Percentiles rank a stretch among this genome's conserved stretches.
Conservation (phyloP, 2,888 invertebrate species). For the Patella pellucida region DNA sequence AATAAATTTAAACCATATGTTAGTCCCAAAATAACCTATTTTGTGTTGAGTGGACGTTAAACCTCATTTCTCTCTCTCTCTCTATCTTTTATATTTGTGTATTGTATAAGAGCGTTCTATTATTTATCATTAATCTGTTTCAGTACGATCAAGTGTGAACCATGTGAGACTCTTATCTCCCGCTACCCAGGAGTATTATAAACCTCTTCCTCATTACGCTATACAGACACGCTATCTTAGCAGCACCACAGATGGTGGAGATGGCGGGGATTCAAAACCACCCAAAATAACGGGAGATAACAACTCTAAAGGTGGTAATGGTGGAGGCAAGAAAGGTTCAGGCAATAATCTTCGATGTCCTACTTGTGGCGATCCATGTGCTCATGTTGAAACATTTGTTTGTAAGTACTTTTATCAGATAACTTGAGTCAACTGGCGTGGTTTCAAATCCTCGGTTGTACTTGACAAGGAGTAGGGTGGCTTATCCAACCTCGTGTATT, state of each 20-base stretch:
- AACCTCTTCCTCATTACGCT: not conserved
- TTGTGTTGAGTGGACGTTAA: not conserved
- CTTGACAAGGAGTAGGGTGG: too few species aligned
- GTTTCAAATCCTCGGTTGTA: too few species aligned
- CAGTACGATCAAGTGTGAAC: not conserved
- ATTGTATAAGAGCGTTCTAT: too few species aligned
- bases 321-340: conserved; percentile 66
- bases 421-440: too few species aligned
- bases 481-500: too few species aligned
- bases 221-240: not conserved
- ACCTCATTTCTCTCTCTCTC: not conserved
- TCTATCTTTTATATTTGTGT: not conserved
- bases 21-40: too few species aligned
- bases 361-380: conserved; percentile 97
- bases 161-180: not conserved
- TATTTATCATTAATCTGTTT: too few species aligned
- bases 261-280: conserved; percentile 21
- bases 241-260: conserved; percentile 17
- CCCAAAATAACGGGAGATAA: not conserved
- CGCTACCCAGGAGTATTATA: not conserved
- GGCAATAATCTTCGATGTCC: conserved; percentile 78
- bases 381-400: conserved; percentile 96
- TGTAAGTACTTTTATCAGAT: conserved; percentile 75
- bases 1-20: too few species aligned
- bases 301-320: conserved; percentile 70